These are phyloP conservation scores for Caenorhabditis doughertyi DNA, from an alignment of 2,888 invertebrate species.

Conservation along the genomic window DNA sequence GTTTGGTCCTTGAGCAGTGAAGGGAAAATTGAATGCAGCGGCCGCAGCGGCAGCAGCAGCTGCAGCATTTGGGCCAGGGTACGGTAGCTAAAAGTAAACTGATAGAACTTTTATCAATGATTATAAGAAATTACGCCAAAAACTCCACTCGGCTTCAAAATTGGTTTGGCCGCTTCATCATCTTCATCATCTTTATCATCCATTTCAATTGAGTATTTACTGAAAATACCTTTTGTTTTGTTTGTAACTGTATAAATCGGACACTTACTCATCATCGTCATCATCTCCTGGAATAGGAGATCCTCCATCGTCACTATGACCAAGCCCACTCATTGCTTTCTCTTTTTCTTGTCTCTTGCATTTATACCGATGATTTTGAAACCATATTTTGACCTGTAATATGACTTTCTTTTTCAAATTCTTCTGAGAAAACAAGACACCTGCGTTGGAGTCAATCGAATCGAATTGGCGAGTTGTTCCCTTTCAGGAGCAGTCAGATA, in stretches of 20 bases:
- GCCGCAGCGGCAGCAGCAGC: conserved; percentile 55
- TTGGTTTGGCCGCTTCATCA: conserved; percentile 23
- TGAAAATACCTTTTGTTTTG: conserved; percentile 18
- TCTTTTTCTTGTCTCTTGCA: conserved; percentile 75
- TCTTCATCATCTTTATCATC: conserved; percentile 62
- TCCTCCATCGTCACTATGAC: conserved; percentile 61
- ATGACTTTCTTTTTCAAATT: background rate
- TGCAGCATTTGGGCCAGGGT: conserved; percentile 13
- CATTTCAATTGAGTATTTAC: conserved; percentile 60
- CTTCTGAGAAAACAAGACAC: conserved; percentile 16
- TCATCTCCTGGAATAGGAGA: conserved; percentile 56
- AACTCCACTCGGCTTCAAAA: conserved; percentile 22
- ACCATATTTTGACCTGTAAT: conserved; percentile 75
- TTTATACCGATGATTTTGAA: conserved; percentile 77
- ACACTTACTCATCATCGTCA: conserved; percentile 57
- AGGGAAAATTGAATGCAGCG: conserved; percentile 53
- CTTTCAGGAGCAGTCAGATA: conserved; percentile 98
- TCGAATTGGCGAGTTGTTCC: conserved; percentile 95
- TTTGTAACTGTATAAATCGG: background rate
- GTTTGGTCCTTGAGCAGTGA: conserved; percentile 41
- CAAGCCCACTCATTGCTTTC: conserved; percentile 71
- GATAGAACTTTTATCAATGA: background rate
- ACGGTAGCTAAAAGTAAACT: background rate
- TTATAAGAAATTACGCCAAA: conserved; percentile 19
- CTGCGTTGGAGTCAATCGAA: conserved; percentile 96